Evolutionary conservation across 2,888 invertebrate species (phyloP).

Genomic region (Flabesymbios commensalis): DNA sequence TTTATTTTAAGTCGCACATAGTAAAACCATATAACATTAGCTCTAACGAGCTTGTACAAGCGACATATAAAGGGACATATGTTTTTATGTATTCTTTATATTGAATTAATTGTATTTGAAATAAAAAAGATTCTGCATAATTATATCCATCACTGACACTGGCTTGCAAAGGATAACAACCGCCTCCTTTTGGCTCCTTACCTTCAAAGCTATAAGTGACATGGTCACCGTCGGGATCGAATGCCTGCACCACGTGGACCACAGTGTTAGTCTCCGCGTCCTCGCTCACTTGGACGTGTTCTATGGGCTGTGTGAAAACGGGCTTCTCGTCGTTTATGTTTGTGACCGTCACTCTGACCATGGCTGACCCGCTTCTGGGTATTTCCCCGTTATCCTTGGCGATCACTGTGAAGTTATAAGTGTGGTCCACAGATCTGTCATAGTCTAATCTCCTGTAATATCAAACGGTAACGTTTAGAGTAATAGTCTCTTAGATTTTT

Average conservation of each 20-base stretch:
- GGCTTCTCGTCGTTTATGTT: slow-evolving; percentile 98
- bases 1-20: too few species aligned
- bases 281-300: slow-evolving; percentile 38
- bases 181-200: too few species aligned
- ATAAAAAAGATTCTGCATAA: too few species aligned
- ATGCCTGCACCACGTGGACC: slow-evolving; percentile 94
- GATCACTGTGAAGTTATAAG: slow-evolving; percentile 79
- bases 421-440: slow-evolving; percentile 61
- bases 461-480: not conserved
- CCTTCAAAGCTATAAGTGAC: slow-evolving; percentile 84
- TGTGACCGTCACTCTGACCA: slow-evolving; percentile 93
- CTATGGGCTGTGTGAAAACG: slow-evolving; percentile 40
- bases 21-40: too few species aligned
- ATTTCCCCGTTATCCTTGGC: slow-evolving; percentile 95
- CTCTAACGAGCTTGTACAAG: too few species aligned
- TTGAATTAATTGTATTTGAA: too few species aligned
- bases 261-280: slow-evolving; percentile 69
- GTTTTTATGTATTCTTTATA: too few species aligned
- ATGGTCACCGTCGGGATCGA: slow-evolving; percentile 96
- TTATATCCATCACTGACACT: too few species aligned
- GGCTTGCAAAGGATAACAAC: too few species aligned
- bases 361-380: slow-evolving; percentile 87
- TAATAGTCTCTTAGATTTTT: too few species aligned
- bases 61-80: too few species aligned
- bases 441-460: slow-evolving; percentile 51